Percentiles rank a stretch among this genome's conserved stretches.
These are phyloP conservation scores for Drosophila biarmipes DNA, from an alignment of 1,140 invertebrate genomes.

Conservation along the genomic window DNA sequence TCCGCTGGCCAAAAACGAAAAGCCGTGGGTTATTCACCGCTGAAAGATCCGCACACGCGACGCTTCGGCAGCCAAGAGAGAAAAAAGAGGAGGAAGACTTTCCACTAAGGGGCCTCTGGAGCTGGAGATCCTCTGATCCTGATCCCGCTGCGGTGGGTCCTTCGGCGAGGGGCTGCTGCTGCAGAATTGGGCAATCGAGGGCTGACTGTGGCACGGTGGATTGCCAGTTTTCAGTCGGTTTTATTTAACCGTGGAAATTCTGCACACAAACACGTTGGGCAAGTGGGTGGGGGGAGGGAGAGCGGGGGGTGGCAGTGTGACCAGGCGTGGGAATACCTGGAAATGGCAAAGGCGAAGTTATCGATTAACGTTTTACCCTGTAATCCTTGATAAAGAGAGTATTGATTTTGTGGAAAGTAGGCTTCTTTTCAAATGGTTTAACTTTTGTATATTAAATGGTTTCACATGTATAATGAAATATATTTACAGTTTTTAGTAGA, in stretches of 20 bases:
- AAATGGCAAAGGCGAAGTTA: background rate
- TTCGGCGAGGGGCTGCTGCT: slow-evolving; percentile 2
- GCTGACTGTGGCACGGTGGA: slow-evolving; percentile 11
- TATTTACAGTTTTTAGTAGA: slow-evolving; percentile 5
- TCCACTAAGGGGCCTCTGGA: slow-evolving; percentile 6
- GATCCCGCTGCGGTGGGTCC: slow-evolving; percentile 2
- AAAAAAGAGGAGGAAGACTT: slow-evolving; percentile 24
- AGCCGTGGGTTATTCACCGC: slow-evolving; percentile 74
- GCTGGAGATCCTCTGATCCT: slow-evolving; percentile 11
- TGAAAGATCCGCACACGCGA: slow-evolving; percentile 73
- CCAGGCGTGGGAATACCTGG: background rate
- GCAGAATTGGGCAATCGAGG: slow-evolving; percentile 7
- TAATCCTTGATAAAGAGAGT: background rate
- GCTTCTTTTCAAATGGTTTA: background rate
- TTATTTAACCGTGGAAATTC: slow-evolving; percentile 20
- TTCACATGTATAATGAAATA: background rate
- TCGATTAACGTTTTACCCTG: background rate
- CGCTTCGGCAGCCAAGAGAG: slow-evolving; percentile 39
- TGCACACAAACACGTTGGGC: slow-evolving; percentile 31
- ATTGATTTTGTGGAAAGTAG: background rate
- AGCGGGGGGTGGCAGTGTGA: background rate
- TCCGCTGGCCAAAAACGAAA: slow-evolving; percentile 70
- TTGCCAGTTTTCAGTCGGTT: slow-evolving; percentile 29
- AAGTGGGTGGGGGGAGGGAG: slow-evolving; percentile 14
- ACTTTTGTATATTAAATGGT: no score